These are phyloP conservation scores for Charanyca ferruginea DNA, from an alignment of 2,888 invertebrate species.

Conservation along the genomic window DNA sequence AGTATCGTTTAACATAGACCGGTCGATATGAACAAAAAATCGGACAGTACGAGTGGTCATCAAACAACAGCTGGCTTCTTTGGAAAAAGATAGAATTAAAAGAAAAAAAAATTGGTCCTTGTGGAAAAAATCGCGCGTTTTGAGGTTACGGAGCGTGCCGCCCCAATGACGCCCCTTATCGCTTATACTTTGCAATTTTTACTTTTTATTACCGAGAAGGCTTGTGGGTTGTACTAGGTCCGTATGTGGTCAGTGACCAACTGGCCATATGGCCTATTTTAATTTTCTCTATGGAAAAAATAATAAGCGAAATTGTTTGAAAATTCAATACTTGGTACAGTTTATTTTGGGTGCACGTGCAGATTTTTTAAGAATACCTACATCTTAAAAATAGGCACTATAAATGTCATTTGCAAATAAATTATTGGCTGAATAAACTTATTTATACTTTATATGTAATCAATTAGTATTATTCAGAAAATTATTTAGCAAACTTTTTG, in stretches of 20 bases:
- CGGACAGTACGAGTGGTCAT: conserved; percentile 86
- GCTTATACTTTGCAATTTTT: conserved; percentile 78
- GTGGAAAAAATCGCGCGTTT: conserved; percentile 71
- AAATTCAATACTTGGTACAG: not conserved
- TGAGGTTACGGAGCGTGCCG: conserved; percentile 86
- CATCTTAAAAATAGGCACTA: conserved; percentile 1
- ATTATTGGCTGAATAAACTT: not conserved
- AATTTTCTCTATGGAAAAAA: not conserved
- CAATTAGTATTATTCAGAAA: not conserved
- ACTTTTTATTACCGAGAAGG: conserved; percentile 76
- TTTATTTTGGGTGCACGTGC: too few species aligned
- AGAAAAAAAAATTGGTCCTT: conserved; percentile 61
- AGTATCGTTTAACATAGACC: conserved; percentile 81
- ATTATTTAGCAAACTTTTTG: too few species aligned
- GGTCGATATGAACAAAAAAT: conserved; percentile 73
- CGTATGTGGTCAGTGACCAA: conserved; percentile 76
- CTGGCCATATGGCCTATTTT: conserved; percentile 71
- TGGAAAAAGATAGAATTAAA: conserved; percentile 68
- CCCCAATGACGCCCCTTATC: conserved; percentile 80
- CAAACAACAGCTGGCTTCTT: conserved; percentile 85
- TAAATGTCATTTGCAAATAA: conserved; percentile 5
- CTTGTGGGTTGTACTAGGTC: conserved; percentile 58
- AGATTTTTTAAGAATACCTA: not conserved
- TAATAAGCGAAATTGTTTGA: not conserved
- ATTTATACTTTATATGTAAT: not conserved